These are phyloP conservation scores for Gila orcuttii DNA, from an alignment of 2,113 vertebrate species.

Conservation along the genomic window DNA sequence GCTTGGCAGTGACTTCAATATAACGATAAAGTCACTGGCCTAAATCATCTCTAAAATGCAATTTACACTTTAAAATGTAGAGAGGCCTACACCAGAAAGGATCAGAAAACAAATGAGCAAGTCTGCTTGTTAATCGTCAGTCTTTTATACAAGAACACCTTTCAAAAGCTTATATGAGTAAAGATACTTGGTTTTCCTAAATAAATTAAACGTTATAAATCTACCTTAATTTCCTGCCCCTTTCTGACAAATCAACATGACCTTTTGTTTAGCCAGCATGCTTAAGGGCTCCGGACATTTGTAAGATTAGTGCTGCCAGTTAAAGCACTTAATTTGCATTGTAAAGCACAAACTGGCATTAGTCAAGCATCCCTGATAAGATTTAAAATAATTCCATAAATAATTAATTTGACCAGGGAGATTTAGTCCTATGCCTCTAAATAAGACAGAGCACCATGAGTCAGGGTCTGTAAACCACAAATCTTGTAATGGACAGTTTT, in stretches of 20 bases:
- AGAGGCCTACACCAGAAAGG: neutral
- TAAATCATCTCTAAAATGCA: constrained; percentile 27
- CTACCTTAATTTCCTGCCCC: neutral
- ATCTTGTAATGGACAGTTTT: neutral
- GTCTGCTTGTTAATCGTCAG: neutral
- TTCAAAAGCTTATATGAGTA: neutral
- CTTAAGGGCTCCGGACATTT: constrained; percentile 18
- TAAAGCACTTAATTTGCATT: constrained; percentile 32
- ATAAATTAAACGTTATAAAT: neutral
- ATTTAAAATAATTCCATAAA: constrained; percentile 22
- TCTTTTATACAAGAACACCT: neutral
- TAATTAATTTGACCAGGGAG: constrained; percentile 9
- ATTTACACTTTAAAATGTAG: constrained; percentile 39
- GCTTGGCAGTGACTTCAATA: constrained; percentile 13
- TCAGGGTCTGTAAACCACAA: neutral
- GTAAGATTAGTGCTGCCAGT: constrained; percentile 25
- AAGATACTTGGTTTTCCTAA: neutral
- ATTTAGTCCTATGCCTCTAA: neutral
- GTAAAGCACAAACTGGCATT: constrained; percentile 30
- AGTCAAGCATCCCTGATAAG: constrained; percentile 39
- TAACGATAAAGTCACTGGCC: constrained; percentile 29
- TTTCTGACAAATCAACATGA: constrained; percentile 24
- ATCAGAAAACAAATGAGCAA: constrained; percentile 24
- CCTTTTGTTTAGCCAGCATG: constrained; percentile 24
- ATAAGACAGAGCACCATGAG: neutral